Base-by-base conservation (phyloP, 2,113 vertebrate genomes). In the Tursiops truncatus region DNA sequence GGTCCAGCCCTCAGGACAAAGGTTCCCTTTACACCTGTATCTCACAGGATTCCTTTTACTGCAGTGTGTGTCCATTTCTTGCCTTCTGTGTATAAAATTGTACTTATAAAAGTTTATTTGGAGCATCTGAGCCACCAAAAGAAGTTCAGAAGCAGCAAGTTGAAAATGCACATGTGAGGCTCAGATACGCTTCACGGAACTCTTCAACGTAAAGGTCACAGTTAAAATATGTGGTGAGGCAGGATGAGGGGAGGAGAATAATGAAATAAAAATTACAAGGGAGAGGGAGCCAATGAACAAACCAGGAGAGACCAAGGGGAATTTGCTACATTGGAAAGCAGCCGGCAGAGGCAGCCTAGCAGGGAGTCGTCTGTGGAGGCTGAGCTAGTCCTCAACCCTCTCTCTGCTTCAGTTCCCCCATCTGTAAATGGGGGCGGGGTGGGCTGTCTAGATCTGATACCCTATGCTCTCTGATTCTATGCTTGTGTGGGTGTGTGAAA, bases 241-340 rank as follows among this genome's bases (percentile, higher is more conserved):
- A 76, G 89, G 91, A 71, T 4, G 0, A 26, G 41, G 17, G 73
- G 33, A 31, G 62, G 89, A 65, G 62, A 50, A 58, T 13, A 79
- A 95, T 85, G 8, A 95, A 53, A 89, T 87, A 83, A 89, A 94
- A 65, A 58, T 94, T 91, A 82, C 97, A 70, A 93, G 89, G 0
- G 18, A 86, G 74, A 95, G 58, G 0, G n/a, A 95, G 62, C 56
- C 25, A 3, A 1, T 3, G 0, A 89, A 56, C 0, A 0, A 65
- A 77, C n/a, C 10, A 47, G 70, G 56, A 53, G 62, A 65, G 18
- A 53, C 28, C 26, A 17, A 31, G 56, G 31, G 28, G 23, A 14
- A n/a, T 0, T 4, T 8, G 6, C n/a, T 50, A 3, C 6, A 5
- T 5, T 33, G 79, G 36, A 25, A 33, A 74, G 82, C 11, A 10